Evolutionary conservation across 2,113 vertebrate genomes (phyloP).

Genomic region (Anarrhichthys ocellatus): DNA sequence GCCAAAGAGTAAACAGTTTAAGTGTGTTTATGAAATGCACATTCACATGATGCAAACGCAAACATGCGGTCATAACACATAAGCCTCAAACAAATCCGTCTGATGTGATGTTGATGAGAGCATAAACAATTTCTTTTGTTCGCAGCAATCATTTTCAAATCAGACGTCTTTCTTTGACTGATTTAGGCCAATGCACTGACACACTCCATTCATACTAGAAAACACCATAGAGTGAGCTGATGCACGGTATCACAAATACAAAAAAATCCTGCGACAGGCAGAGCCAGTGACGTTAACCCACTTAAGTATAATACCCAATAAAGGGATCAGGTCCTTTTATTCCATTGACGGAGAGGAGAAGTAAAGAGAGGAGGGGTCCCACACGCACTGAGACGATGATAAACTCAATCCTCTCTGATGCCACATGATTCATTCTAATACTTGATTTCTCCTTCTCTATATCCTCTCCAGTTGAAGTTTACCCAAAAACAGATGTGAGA

Average conservation of each 20-base stretch:
- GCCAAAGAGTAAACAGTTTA: not conserved
- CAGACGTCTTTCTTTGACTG: conserved; percentile 34
- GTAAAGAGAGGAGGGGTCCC: conserved; percentile 4
- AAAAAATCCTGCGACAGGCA: not conserved
- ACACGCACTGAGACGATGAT: not conserved
- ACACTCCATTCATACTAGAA: conserved; percentile 4
- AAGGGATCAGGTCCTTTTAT: conserved; percentile 54
- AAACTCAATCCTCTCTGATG: conserved; percentile 10
- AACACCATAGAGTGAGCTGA: conserved; percentile 3
- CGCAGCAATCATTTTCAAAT: conserved; percentile 25
- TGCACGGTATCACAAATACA: conserved; percentile 30
- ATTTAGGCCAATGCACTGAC: conserved; percentile 41
- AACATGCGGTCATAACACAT: conserved; percentile 2
- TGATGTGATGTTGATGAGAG: conserved; percentile 17
- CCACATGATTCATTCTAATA: not conserved
- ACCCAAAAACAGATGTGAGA: conserved; percentile 33
- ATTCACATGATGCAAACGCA: not conserved
- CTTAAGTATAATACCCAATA: conserved; percentile 57
- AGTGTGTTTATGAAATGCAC: conserved; percentile 19
- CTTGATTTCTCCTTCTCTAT: not conserved
- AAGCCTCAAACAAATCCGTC: not conserved
- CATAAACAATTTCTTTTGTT: conserved; percentile 16
- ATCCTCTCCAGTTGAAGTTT: conserved; percentile 21
- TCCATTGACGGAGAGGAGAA: conserved; percentile 28
- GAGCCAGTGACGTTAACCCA: conserved; percentile 45